phyloP scores from a whole-genome alignment of 1,140 invertebrate species.

The Tetraneura akinire region DNA sequence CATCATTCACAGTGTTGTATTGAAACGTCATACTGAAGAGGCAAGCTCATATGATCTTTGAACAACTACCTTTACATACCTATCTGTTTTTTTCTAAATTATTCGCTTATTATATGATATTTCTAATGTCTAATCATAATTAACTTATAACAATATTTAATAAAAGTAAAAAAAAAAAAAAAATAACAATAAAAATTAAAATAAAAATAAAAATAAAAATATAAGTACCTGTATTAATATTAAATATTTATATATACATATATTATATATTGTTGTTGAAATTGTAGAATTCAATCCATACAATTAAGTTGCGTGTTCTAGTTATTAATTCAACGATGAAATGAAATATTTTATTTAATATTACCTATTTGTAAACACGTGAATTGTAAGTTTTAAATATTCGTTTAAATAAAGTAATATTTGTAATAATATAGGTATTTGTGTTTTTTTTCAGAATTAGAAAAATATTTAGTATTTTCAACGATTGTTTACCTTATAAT shows the following conservation, averaged over 20 bases:
- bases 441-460: constrained; percentile 20
- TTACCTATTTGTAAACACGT: not conserved
- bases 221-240: not conserved
- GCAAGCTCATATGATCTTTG: constrained; percentile 71
- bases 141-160: not conserved
- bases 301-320: constrained; percentile 19
- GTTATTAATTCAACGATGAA: constrained; percentile 12
- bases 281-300: constrained; percentile 16
- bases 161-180: too few relatives aligned
- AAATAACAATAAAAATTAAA: too few relatives aligned
- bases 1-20: constrained; percentile 73
- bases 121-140: not conserved
- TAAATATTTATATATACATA: not conserved
- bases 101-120: not conserved
- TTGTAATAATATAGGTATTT: constrained; percentile 1
- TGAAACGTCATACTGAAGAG: constrained; percentile 67
- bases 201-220: not conserved
- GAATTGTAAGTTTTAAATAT: constrained; percentile 16
- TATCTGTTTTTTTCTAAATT: constrained; percentile 23
- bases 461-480: too few relatives aligned
- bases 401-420: constrained; percentile 17
- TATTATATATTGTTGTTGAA: not conserved
- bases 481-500: too few relatives aligned
- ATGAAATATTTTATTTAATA: constrained; percentile 12
- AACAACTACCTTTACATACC: constrained; percentile 49